Percentiles rank a stretch among this genome's conserved stretches.
Evolutionary conservation across 2,797 vertebrate species (phyloP).

Genomic region (Peromyscus eremicus): DNA sequence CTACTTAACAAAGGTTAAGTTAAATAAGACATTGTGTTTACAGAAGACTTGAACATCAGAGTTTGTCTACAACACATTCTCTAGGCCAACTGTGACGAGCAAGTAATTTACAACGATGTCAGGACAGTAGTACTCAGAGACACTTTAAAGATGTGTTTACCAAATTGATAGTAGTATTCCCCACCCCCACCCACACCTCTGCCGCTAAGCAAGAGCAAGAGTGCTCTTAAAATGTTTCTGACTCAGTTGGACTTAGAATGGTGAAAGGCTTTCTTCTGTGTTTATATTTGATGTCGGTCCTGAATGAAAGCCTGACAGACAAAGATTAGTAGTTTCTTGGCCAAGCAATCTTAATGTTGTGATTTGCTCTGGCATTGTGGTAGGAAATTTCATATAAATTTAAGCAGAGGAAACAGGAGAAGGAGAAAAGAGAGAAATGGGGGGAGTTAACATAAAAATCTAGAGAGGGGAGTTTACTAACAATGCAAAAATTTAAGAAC

Average conservation of each 20-base stretch:
- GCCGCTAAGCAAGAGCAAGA: neutral
- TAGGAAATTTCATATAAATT: constrained; percentile 30
- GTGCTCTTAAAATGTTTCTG: constrained; percentile 43
- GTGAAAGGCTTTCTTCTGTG: constrained; percentile 38
- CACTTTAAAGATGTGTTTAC: constrained; percentile 11
- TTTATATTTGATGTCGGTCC: constrained; percentile 51
- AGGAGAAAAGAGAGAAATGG: neutral
- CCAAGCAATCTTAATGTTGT: constrained; percentile 43
- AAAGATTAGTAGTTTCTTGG: constrained; percentile 63
- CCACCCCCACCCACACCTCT: neutral
- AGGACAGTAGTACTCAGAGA: neutral
- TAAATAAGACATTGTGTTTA: constrained; percentile 35
- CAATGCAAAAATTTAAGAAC: neutral
- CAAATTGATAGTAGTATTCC: neutral
- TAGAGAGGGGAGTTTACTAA: neutral
- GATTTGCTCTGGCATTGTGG: neutral
- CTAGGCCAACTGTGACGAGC: neutral
- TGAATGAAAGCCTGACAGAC: constrained; percentile 48
- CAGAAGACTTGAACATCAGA: constrained; percentile 3
- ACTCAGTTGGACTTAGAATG: constrained; percentile 42
- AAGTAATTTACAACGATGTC: neutral
- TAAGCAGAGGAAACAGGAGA: neutral
- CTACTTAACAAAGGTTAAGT: constrained; percentile 39
- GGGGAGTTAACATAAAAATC: too few relatives aligned
- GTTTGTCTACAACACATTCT: constrained; percentile 21